phyloP scores from a whole-genome alignment of 2,113 vertebrate genomes.

The Cyanistes caeruleus region DNA sequence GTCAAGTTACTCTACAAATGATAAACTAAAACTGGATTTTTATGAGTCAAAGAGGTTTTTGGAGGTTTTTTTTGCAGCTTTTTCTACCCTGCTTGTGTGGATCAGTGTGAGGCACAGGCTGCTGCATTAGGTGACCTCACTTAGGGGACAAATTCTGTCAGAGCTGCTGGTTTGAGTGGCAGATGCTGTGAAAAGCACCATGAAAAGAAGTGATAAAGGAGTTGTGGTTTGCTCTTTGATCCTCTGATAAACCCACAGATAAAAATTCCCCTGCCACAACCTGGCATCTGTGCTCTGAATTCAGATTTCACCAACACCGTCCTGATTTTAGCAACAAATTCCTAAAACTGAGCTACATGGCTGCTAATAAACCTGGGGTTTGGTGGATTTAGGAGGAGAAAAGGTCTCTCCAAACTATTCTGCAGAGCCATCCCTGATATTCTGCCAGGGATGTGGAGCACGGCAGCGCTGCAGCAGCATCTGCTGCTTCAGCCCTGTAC shows the following conservation, averaged over 20 bases:
- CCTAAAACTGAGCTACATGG: accelerated
- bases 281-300: accelerated
- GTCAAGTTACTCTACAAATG: background rate
- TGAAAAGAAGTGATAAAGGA: background rate
- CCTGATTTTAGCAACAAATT: background rate
- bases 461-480: background rate
- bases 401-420: background rate
- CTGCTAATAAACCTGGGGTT: background rate
- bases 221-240: background rate
- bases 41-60: background rate
- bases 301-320: background rate
- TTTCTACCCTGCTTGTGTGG: background rate
- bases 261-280: background rate
- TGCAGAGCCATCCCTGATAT: background rate
- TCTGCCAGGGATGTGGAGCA: background rate
- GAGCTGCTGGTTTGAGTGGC: background rate
- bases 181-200: background rate
- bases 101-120: background rate
- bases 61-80: background rate
- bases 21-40: background rate
- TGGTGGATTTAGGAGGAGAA: background rate
- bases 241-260: background rate
- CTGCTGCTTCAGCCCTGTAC: background rate
- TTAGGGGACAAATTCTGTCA: background rate
- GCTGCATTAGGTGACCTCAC: no score